phyloP scores from a whole-genome alignment of 2,797 vertebrate species.

The Artibeus jamaicensis region DNA sequence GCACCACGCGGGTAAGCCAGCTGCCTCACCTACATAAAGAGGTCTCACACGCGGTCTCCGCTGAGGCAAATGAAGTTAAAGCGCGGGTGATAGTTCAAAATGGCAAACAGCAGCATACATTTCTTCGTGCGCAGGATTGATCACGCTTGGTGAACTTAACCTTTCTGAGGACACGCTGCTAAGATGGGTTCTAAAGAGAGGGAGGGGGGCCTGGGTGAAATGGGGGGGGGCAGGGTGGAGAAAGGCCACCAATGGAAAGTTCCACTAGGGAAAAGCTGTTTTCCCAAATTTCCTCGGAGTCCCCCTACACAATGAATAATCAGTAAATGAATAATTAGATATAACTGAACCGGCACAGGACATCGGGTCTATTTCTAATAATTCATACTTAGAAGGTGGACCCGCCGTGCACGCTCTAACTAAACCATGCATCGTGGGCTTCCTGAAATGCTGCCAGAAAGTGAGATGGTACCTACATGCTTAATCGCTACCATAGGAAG shows the following conservation, averaged over 20 bases:
- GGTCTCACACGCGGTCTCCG: neutral
- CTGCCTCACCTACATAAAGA: neutral
- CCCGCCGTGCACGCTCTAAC: neutral
- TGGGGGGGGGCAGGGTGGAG: neutral
- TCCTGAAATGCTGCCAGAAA: neutral
- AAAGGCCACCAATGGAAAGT: neutral
- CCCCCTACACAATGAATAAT: neutral
- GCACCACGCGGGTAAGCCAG: neutral
- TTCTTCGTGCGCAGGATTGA: neutral
- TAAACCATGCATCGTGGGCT: neutral
- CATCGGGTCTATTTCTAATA: neutral
- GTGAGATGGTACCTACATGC: neutral
- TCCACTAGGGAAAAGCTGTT: neutral
- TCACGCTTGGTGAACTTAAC: neutral
- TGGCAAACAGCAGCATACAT: neutral
- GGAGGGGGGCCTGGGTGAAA: neutral
- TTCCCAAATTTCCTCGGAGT: neutral
- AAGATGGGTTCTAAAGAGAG: neutral
- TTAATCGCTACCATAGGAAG: neutral
- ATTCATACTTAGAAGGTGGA: neutral
- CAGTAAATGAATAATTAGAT: neutral
- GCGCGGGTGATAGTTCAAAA: constrained; percentile 13
- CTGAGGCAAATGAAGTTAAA: neutral
- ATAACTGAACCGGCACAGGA: neutral
- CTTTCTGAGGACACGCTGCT: neutral